Evolutionary conservation across 1,140 invertebrate genomes (phyloP).

Genomic region (Whitmania pigra): DNA sequence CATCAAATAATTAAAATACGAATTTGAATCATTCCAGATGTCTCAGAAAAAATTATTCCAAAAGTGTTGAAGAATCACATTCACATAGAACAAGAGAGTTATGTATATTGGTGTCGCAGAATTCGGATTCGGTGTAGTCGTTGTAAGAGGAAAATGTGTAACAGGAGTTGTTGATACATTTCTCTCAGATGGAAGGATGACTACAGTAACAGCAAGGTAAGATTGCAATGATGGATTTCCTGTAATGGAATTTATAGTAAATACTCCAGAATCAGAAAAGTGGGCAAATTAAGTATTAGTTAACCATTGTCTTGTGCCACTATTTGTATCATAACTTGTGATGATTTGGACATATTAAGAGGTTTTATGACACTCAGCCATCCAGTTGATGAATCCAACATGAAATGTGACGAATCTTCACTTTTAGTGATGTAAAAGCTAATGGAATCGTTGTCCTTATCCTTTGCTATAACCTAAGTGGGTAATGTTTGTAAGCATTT

Average conservation of each 20-base stretch:
- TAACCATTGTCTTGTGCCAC: not conserved
- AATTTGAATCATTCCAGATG: not conserved
- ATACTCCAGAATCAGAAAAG: not conserved
- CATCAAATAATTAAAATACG: no score
- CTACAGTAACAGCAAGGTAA: not conserved
- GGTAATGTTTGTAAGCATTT: not conserved
- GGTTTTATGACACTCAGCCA: constrained; percentile 1
- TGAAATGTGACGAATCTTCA: not conserved
- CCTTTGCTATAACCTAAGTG: not conserved
- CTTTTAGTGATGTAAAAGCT: not conserved
- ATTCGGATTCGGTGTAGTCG: not conserved
- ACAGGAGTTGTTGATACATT: not conserved
- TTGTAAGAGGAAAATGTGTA: not conserved
- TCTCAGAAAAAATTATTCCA: not conserved
- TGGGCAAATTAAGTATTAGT: not conserved
- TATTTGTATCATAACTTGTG: constrained; percentile 6
- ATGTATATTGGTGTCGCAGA: not conserved
- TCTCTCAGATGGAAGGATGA: not conserved
- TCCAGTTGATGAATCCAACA: not conserved
- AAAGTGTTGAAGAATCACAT: not conserved
- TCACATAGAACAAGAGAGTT: not conserved
- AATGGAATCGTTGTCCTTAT: constrained; percentile 1
- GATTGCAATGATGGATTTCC: not conserved
- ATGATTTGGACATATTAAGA: not conserved
- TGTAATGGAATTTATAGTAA: not conserved